Evolutionary conservation across 2,113 vertebrate species (phyloP).

Genomic region (Oxyruncus cristatus): DNA sequence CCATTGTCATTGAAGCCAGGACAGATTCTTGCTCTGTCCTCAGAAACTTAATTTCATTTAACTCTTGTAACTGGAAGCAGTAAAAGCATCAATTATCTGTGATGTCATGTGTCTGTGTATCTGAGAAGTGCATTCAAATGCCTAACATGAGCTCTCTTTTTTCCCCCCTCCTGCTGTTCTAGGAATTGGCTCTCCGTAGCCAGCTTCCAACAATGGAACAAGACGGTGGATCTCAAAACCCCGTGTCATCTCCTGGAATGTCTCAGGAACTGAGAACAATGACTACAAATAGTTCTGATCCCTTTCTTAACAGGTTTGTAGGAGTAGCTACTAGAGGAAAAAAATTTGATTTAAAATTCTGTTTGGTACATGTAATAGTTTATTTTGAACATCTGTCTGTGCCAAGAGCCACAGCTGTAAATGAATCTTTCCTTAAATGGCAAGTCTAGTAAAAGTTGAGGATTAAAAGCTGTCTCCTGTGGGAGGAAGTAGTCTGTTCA

Average conservation of each 20-base stretch:
- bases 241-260: conserved; percentile 92
- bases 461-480: conserved; percentile 64
- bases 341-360: conserved; percentile 40
- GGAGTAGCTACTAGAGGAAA: background rate
- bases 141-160: background rate
- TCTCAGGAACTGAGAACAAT: conserved; percentile 95
- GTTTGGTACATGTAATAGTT: conserved; percentile 53
- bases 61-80: background rate
- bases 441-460: conserved; percentile 49
- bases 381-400: conserved; percentile 66
- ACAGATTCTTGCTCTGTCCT: background rate
- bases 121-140: background rate
- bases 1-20: background rate
- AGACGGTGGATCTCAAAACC: conserved; percentile 88
- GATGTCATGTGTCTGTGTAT: background rate
- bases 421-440: conserved; percentile 66
- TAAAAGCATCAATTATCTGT: background rate
- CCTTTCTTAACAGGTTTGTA: conserved; percentile 97
- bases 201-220: conserved; percentile 96
- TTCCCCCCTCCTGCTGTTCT: background rate
- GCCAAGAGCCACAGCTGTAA: conserved; percentile 66
- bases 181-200: conserved; percentile 96
- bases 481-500: conserved; percentile 70
- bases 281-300: conserved; percentile 98
- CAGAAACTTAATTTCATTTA: background rate